Evolutionary conservation across 2,113 vertebrate genomes (phyloP).

Genomic region (Manacus vitellinus): DNA sequence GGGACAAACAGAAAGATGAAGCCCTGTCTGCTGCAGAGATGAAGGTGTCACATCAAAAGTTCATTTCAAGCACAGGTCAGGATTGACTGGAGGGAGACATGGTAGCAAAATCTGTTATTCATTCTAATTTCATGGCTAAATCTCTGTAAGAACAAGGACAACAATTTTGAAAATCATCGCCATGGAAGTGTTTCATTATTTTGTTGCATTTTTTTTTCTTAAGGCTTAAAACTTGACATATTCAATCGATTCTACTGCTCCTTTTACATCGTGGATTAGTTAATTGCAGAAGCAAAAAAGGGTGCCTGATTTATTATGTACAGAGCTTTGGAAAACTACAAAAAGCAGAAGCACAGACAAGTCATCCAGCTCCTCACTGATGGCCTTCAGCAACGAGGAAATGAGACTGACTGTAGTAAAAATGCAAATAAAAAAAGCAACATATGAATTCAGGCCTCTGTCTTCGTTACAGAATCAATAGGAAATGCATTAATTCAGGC

Average conservation of each 20-base stretch:
- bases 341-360: constrained; percentile 15
- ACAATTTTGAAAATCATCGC: neutral
- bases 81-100: neutral
- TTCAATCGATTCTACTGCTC: neutral
- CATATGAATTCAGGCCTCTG: neutral
- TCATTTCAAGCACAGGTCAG: neutral
- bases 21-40: neutral
- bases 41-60: neutral
- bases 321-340: constrained; percentile 2
- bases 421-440: constrained; percentile 48
- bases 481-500: neutral
- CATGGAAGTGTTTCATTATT: neutral
- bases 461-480: constrained; percentile 22
- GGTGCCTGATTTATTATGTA: constrained; percentile 35
- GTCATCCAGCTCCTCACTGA: neutral
- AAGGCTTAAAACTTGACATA: neutral
- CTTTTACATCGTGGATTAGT: neutral
- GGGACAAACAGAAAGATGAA: neutral
- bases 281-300: constrained; percentile 17
- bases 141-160: neutral
- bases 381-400: neutral
- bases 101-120: neutral
- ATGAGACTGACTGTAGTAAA: constrained; percentile 32
- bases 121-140: neutral
- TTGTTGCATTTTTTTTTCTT: neutral